Evolutionary conservation across 2,888 invertebrate species (phyloP).

Genomic region (Glyphotaelius pellucidus): DNA sequence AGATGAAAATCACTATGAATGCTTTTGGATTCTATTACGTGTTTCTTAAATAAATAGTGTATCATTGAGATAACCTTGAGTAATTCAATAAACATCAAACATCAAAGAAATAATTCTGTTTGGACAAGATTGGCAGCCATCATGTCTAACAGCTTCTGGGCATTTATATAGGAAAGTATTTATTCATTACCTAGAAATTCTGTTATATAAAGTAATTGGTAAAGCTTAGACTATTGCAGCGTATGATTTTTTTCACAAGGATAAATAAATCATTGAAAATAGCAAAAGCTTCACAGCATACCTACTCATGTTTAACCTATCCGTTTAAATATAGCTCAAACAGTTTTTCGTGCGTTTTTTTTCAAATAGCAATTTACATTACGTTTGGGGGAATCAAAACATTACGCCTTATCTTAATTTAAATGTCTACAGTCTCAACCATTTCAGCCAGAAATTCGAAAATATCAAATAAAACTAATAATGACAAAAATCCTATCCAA

Average conservation of each 20-base stretch:
- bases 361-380: background rate
- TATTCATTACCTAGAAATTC: background rate
- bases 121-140: background rate
- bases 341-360: background rate
- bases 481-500: constrained; percentile 50
- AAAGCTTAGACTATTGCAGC: background rate
- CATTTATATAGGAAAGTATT: background rate
- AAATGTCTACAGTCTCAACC: constrained; percentile 39
- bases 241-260: background rate
- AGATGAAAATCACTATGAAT: no score
- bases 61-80: background rate
- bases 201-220: background rate
- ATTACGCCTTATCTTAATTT: background rate
- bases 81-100: background rate
- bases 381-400: background rate
- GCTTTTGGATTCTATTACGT: no score
- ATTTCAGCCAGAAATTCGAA: constrained; percentile 21
- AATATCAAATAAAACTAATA: constrained; percentile 39
- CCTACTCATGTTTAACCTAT: background rate
- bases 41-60: no score
- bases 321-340: background rate
- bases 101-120: background rate
- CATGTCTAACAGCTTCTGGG: background rate
- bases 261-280: background rate
- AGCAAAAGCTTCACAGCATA: background rate